These are phyloP conservation scores for Oithona nana DNA, from an alignment of 2,888 invertebrate genomes.

Conservation along the genomic window DNA sequence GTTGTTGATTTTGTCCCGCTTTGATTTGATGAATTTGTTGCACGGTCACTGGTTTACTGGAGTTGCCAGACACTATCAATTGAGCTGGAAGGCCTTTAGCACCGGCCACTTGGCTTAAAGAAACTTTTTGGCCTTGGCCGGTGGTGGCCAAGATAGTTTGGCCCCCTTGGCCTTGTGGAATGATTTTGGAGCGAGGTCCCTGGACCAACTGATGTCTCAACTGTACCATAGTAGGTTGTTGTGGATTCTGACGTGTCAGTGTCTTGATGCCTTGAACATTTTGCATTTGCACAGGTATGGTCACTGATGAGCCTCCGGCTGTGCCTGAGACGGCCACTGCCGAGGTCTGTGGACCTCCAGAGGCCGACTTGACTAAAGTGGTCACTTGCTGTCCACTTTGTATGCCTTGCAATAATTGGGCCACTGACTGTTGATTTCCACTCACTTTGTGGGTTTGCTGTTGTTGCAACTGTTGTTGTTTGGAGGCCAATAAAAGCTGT, in stretches of 20 bases:
- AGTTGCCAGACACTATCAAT: slow-evolving; percentile 43
- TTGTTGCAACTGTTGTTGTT: slow-evolving; percentile 34
- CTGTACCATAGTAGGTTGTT: background rate
- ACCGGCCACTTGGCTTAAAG: slow-evolving; percentile 17
- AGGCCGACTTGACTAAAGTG: slow-evolving; percentile 42
- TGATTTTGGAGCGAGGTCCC: slow-evolving; percentile 21
- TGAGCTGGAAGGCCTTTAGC: slow-evolving; percentile 39
- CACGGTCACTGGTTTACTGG: slow-evolving; percentile 41
- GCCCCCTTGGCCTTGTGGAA: slow-evolving; percentile 11
- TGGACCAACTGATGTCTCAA: slow-evolving; percentile 8
- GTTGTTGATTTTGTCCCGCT: background rate
- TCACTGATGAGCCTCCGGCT: background rate
- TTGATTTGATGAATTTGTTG: slow-evolving; percentile 51
- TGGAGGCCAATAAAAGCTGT: slow-evolving; percentile 42
- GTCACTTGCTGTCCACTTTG: slow-evolving; percentile 29
- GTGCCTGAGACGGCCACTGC: slow-evolving; percentile 4
- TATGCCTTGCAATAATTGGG: slow-evolving; percentile 16
- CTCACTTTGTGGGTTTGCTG: slow-evolving; percentile 34
- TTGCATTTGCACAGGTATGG: slow-evolving; percentile 7
- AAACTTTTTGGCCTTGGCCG: background rate
- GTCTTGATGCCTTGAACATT: background rate
- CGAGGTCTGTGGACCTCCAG: background rate
- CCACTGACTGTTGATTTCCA: background rate
- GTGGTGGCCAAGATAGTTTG: background rate
- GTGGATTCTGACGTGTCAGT: background rate